Base-by-base conservation (phyloP, 2,888 invertebrate genomes). In the Unio pictorum region DNA sequence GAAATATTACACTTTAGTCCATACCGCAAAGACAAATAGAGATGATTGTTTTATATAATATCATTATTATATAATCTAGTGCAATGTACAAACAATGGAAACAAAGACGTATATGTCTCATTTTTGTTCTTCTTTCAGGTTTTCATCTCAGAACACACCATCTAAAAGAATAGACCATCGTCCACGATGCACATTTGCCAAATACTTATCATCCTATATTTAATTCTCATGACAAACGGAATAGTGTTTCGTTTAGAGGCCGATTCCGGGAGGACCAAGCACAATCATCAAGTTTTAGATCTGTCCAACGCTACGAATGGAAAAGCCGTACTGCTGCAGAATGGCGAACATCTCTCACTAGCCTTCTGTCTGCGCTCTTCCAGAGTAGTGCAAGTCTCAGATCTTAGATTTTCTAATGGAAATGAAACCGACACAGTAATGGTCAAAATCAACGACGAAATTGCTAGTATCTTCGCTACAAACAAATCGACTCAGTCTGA, bases 371-470 rank as follows among this genome's bases (percentile, higher is more conserved):
- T 83, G 1, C 71, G 80, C 15, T 64, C 67, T 45, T 45, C 64
- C 11, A 73, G 76, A 3, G 61, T 64, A 7, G 74, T 83, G 0
- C 63, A 60, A 7, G 55, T 83, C 15, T 64, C 69, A 28, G 76
- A 80, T 67, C 68, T 83, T 28, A 69, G 78, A 61, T 81, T 76
- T 64, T 80, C 83, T 1, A 81, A 79, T 66, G 78, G 73, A 26
- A 80, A 80, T 62, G 23, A 17, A 3, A 74, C 74, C 30, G 78
- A 79, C 18, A 65, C 70, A 23, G 79, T 81, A 6, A 59, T 72
- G 3, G 73, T 81, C 4, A 63, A 74, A 11, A 68, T 81, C 3
- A 79, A 81, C 62, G 61, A 73, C 30, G 60, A 66, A 23, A 30
- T 67, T 58, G 73, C 80, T 67, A 78, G 80, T 6, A 72, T 64